These are phyloP conservation scores for Simalia tracyae DNA, from an alignment of 2,797 vertebrate genomes.

Conservation along the genomic window DNA sequence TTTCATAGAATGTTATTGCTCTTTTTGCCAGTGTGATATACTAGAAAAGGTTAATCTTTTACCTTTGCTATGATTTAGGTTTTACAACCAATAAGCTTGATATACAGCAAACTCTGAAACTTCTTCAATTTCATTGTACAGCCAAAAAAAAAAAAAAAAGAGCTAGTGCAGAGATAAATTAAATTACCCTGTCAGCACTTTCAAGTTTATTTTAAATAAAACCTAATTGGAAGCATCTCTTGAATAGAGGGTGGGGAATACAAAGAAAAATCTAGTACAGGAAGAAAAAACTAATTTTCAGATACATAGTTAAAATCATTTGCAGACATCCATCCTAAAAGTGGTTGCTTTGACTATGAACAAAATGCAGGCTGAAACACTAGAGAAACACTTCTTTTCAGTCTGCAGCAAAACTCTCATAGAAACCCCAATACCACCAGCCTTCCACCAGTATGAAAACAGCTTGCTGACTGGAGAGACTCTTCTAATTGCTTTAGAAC, in stretches of 20 bases:
- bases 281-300: slow-evolving; percentile 36
- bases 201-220: background rate
- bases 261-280: slow-evolving; percentile 3
- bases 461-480: slow-evolving; percentile 22
- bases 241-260: background rate
- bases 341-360: background rate
- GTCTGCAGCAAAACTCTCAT: background rate
- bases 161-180: slow-evolving; percentile 36
- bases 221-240: slow-evolving; percentile 24
- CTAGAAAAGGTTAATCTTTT: slow-evolving; percentile 25
- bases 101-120: slow-evolving; percentile 28
- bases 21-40: slow-evolving; percentile 28
- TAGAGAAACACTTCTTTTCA: background rate
- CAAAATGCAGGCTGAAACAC: background rate
- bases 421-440: slow-evolving; percentile 2
- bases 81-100: slow-evolving; percentile 17
- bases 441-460: slow-evolving; percentile 22
- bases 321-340: background rate
- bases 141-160: background rate
- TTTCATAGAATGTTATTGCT: slow-evolving; percentile 21
- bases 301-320: slow-evolving; percentile 28
- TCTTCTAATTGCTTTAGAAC: slow-evolving; percentile 27
- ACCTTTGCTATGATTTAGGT: slow-evolving; percentile 33
- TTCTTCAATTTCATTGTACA: slow-evolving; percentile 8
- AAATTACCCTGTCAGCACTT: slow-evolving; percentile 42